Percentiles rank a stretch among this genome's conserved stretches.
Evolutionary conservation across 2,113 vertebrate species (phyloP).

Genomic region (Amblyornis subalaris): DNA sequence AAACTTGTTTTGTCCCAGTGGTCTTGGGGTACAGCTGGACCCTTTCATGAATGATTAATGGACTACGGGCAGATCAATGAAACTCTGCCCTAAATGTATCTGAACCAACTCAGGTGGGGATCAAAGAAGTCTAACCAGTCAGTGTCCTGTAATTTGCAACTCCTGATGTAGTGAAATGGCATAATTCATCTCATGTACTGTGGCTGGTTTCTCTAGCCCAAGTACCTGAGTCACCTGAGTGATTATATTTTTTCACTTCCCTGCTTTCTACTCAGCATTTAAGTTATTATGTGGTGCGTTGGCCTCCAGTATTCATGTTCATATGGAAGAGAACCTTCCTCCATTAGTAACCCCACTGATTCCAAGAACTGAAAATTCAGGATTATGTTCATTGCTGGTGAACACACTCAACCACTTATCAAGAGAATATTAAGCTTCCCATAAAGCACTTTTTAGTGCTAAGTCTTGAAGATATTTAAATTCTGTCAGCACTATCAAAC

Average conservation of each 20-base stretch:
- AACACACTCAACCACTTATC: neutral
- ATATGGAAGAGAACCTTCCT: neutral
- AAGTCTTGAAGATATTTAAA: neutral
- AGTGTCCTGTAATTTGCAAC: constrained; percentile 1
- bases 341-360: neutral
- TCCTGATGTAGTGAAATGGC: constrained; percentile 31
- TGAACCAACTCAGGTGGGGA: neutral
- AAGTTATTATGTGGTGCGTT: neutral
- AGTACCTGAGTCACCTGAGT: constrained; percentile 23
- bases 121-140: neutral
- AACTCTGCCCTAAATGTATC: constrained; percentile 37
- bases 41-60: constrained; percentile 59
- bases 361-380: neutral
- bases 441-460: neutral
- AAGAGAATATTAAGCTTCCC: constrained; percentile 13
- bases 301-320: neutral
- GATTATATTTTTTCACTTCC: neutral
- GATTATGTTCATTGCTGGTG: neutral
- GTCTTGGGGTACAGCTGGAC: constrained; percentile 32
- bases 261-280: neutral
- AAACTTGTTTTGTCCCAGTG: constrained; percentile 60
- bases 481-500: neutral
- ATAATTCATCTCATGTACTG: constrained; percentile 51
- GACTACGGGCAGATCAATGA: constrained; percentile 40
- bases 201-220: constrained; percentile 31